Conservation (phyloP, 2,888 invertebrate species). For the Blera fallax region DNA sequence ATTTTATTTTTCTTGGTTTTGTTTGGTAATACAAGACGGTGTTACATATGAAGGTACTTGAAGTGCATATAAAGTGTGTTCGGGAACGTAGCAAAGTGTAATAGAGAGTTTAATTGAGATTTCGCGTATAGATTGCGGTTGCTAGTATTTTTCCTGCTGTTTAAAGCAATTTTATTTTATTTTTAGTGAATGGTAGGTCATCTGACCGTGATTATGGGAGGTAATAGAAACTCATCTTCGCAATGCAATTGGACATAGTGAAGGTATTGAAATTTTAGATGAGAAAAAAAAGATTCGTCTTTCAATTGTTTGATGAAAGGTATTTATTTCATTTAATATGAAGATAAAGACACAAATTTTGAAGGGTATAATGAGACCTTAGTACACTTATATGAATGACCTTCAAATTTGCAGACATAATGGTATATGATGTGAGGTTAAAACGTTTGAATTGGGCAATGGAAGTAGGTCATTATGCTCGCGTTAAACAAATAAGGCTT, state of each 20-base stretch:
- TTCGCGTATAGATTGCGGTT: conserved; percentile 45
- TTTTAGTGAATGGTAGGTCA: conserved; percentile 21
- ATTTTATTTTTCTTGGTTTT: not conserved
- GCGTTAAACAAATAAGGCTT: not conserved
- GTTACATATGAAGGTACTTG: conserved; percentile 69
- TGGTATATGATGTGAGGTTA: not conserved
- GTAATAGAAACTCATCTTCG: conserved; percentile 53
- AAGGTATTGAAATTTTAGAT: not conserved
- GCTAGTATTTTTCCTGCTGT: not conserved
- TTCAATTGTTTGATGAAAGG: not conserved
- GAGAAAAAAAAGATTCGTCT: not conserved
- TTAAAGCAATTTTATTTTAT: not conserved
- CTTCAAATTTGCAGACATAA: conserved; percentile 15
- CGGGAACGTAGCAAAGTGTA: conserved; percentile 39
- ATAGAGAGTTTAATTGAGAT: conserved; percentile 63
- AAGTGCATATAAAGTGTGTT: conserved; percentile 62
- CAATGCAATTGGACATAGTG: conserved; percentile 16
- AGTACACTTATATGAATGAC: not conserved
- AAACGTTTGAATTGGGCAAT: not conserved
- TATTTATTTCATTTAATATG: not conserved
- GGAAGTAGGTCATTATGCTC: conserved; percentile 18
- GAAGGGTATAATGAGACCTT: not conserved
- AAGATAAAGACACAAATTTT: no score
- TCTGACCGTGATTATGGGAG: conserved; percentile 47
- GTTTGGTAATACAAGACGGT: conserved; percentile 55